Evolutionary conservation across 2,888 invertebrate species (phyloP).

Genomic region (Onthophagus sagittarius): DNA sequence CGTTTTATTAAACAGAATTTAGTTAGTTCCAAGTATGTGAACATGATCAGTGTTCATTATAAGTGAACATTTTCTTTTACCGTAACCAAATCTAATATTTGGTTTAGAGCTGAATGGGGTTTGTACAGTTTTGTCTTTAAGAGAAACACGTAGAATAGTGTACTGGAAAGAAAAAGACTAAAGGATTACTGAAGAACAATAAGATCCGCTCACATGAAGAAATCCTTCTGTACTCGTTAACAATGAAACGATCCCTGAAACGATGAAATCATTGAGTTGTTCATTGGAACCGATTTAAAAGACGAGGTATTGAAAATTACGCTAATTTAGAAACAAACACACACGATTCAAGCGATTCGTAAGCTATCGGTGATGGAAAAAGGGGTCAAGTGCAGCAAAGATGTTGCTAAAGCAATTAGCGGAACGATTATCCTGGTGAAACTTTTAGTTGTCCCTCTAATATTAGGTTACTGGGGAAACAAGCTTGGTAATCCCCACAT

Average conservation of each 20-base stretch:
- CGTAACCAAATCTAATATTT: too few relatives aligned
- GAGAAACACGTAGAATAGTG: too few relatives aligned
- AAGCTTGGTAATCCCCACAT: conserved; percentile 99
- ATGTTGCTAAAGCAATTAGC: conserved; percentile 99
- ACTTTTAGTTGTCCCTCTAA: conserved; percentile 95
- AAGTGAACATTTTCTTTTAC: too few relatives aligned
- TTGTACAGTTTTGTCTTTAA: too few relatives aligned
- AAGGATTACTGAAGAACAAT: conserved; percentile 96
- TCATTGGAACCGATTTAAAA: conserved; percentile 87
- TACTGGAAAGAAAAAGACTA: conserved; percentile 90
- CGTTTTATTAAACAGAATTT: too few relatives aligned
- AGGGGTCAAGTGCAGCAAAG: conserved; percentile 99
- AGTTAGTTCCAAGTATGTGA: too few relatives aligned
- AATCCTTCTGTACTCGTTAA: conserved; percentile 96
- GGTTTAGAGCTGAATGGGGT: too few relatives aligned
- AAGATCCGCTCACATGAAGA: conserved; percentile 95
- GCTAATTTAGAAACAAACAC: conserved; percentile 99
- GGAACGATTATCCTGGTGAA: conserved; percentile 99
- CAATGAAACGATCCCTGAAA: conserved; percentile 99
- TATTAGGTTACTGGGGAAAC: conserved; percentile 99
- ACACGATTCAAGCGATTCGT: conserved; percentile 96
- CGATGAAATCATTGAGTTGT: conserved; percentile 97
- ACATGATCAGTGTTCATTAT: too few relatives aligned
- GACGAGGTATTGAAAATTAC: conserved; percentile 99
- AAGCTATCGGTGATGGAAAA: conserved; percentile 96